Evolutionary conservation across 2,888 invertebrate genomes (phyloP), one percentile per base, ranked within the genome.

Genomic region (Apodemia hepburni): DNA sequence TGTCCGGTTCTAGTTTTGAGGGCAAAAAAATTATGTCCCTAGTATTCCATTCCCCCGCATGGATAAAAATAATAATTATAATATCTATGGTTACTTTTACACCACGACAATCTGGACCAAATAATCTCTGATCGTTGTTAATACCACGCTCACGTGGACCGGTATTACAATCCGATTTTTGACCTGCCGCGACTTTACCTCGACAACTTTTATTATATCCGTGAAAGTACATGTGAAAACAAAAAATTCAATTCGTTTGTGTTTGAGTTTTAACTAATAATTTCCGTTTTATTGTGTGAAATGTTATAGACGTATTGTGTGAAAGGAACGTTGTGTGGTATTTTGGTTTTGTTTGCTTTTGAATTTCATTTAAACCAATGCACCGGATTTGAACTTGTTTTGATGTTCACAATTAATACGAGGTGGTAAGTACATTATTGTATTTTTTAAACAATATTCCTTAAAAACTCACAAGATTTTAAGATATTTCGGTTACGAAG

Each of bases 221-320:
- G 73, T 72, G 73, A 79, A 82, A 81, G 76, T 79, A 69, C 67
- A 63, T 63, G 67, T 69, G 63, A 59, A 61, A 60, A 62, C 60
- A 63, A 65, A 70, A 63, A 68, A 74, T 73, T 62, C 72, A 65
- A 65, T 69, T 64, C 64, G 59, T 65, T 68, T 65, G 61, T 71
- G 69, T 79, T 79, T 77, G 76, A 66, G 71, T 78, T 79, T 73
- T 75, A 76, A 74, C 75, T 71, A 71, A 42, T 42, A 77, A 72
- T 73, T 83, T 77, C 75, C 75, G 77, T 78, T 81, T 79, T 81
- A 79, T 77, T 81, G 80, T 85, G 85, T 82, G 79, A 79, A 81
- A 82, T 79, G 78, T 80, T 79, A 74, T 80, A 77, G 76, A 75
- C 73, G 78, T 83, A 81, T 80, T 82, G 83, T 81, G 78, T 76